Percentiles rank a stretch among this genome's conserved stretches.
Evolutionary conservation across 2,888 invertebrate species (phyloP).

Genomic region (Graphium colonna): DNA sequence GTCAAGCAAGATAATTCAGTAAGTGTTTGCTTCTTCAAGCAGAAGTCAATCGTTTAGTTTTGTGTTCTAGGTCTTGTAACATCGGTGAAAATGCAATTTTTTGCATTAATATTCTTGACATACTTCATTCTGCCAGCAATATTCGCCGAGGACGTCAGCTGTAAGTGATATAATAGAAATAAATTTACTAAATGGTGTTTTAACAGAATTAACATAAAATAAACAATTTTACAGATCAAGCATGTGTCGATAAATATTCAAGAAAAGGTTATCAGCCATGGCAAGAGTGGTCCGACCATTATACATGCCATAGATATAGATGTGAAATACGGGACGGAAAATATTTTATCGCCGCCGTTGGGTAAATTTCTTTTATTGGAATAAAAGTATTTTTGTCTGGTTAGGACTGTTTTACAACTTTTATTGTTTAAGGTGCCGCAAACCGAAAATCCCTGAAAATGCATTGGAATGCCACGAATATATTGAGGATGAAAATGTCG

Average conservation of each 20-base stretch:
- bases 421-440: conserved; percentile 53
- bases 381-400: background rate
- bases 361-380: conserved; percentile 41
- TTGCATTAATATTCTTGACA: conserved; percentile 41
- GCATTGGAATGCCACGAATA: conserved; percentile 74
- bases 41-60: conserved; percentile 16
- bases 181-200: background rate
- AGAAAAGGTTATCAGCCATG: conserved; percentile 74
- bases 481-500: conserved; percentile 74
- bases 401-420: background rate
- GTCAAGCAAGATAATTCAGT: conserved; percentile 26
- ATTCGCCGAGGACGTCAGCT: conserved; percentile 65
- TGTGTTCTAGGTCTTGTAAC: conserved; percentile 26
- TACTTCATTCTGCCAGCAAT: conserved; percentile 44
- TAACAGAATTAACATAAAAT: conserved; percentile 2
- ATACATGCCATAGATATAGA: conserved; percentile 70
- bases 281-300: conserved; percentile 76
- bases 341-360: conserved; percentile 73
- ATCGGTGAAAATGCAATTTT: conserved; percentile 47
- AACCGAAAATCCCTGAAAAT: conserved; percentile 74
- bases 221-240: conserved; percentile 56
- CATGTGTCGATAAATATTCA: conserved; percentile 74
- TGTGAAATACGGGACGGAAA: conserved; percentile 74
- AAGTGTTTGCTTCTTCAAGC: conserved; percentile 21
- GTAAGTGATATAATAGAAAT: conserved; percentile 46